Base-by-base conservation (phyloP, 2,888 invertebrate genomes). In the Sinotaia quadrata region DNA sequence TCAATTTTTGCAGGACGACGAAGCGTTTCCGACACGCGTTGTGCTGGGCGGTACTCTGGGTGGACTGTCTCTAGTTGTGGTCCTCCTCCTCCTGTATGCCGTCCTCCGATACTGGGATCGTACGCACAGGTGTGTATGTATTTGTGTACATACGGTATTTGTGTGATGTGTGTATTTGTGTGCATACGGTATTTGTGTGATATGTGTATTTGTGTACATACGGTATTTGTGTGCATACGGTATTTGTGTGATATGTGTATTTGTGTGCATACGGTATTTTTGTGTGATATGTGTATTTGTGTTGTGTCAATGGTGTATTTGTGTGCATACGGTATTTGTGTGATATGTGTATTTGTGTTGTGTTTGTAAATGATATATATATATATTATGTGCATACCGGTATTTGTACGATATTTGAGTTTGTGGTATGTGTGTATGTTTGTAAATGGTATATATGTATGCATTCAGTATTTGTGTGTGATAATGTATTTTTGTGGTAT, bases 11-110 rank as follows among this genome's bases (percentile, higher is more conserved):
- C 54, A 63, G 63, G 41, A 21, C 4, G 54, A 31, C 8, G 44
- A 4, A 4, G 3, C 52, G 31, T 74, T 74, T 34, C 74, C 74
- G 27, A 74, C 74, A 12, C 71, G 71, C 12, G 60, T 67, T 4
- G 69, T 74, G 3, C 59, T 74, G n/a, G 74, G 74, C 15, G 74
- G 71, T 4, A 71, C 71, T 1, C 65, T 74, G 36, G 74, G 74
- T 4, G 67, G 63, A 2, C 58, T 74, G 37, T 71, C 74, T 3
- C 47, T 74, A 15, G 49, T 74, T 15, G 66, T 69, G 0, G 37
- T 74, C 41, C 44, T 66, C 31, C 57, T 74, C 44, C 57, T 74
- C 36, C 41, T 71, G 37, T 49, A 69, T 24, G 74, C 74, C 4
- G 61, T 62, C 54, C 59, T 71, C 36, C 52, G 60, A 24, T 69